Percentiles rank a stretch among this genome's conserved stretches.
Conservation (phyloP, 2,113 vertebrate species). For the Cinclus mexicanus region DNA sequence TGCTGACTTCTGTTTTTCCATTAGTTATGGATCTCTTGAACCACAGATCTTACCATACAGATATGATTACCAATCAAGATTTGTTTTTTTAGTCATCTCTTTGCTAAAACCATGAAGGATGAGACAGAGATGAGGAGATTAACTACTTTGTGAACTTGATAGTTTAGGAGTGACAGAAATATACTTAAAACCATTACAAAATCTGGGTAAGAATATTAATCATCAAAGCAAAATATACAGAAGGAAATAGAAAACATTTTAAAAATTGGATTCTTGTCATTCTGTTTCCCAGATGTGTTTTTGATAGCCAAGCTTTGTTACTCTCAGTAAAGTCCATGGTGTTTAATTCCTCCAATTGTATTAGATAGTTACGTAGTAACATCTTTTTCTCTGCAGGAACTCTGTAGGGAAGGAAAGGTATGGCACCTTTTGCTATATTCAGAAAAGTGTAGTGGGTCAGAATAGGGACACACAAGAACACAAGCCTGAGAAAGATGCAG, state of each 20-base stretch:
- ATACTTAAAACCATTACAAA: neutral
- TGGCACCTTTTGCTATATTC: neutral
- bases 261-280: neutral
- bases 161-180: neutral
- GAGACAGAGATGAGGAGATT: neutral
- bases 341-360: neutral
- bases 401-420: neutral
- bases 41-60: neutral
- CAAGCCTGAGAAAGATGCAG: slow-evolving; percentile 3
- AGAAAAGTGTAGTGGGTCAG: neutral
- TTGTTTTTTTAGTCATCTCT: neutral
- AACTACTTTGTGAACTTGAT: neutral
- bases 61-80: neutral
- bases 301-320: neutral
- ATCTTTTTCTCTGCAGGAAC: neutral
- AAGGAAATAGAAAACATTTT: neutral
- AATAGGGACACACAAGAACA: neutral
- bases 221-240: neutral
- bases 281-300: neutral
- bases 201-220: neutral
- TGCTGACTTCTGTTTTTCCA: neutral
- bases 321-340: neutral
- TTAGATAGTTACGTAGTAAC: neutral
- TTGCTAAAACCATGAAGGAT: neutral
- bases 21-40: neutral